These are phyloP conservation scores for Idris sp. DNA, from an alignment of 1,140 invertebrate genomes.

Conservation along the genomic window DNA sequence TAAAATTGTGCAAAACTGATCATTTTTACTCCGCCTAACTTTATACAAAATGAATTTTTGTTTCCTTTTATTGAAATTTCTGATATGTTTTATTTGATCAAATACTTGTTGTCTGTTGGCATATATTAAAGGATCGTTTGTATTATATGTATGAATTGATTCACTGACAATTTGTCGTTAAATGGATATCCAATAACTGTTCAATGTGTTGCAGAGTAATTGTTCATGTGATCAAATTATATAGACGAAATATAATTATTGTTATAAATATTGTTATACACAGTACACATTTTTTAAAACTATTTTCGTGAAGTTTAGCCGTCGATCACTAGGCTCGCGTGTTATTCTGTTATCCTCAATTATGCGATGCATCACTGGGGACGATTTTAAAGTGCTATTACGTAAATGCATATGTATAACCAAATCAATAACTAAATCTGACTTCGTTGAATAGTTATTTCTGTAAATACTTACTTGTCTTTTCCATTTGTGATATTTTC, in stretches of 20 bases:
- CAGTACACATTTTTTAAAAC: slow-evolving; percentile 30
- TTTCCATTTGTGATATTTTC: slow-evolving; percentile 36
- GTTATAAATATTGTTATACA: slow-evolving; percentile 28
- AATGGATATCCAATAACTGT: slow-evolving; percentile 8
- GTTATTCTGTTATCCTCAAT: slow-evolving; percentile 54
- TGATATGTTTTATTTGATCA: too few species aligned
- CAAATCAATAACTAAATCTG: slow-evolving; percentile 64
- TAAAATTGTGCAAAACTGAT: too few species aligned
- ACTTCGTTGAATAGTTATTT: slow-evolving; percentile 56
- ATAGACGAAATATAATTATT: slow-evolving; percentile 18
- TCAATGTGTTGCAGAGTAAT: slow-evolving; percentile 2
- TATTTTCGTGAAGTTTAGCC: slow-evolving; percentile 42
- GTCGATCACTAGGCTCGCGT: slow-evolving; percentile 29
- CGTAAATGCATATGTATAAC: slow-evolving; percentile 61
- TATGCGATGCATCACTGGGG: slow-evolving; percentile 53
- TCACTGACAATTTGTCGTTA: slow-evolving; percentile 3
- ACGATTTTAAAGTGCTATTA: slow-evolving; percentile 61
- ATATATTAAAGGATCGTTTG: too few species aligned
- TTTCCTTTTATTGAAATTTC: too few species aligned
- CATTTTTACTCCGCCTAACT: too few species aligned
- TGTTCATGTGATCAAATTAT: slow-evolving; percentile 13
- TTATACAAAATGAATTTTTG: too few species aligned
- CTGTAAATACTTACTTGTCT: slow-evolving; percentile 55
- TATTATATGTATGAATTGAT: neutral
- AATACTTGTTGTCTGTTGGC: too few species aligned